Base-by-base conservation (phyloP, 1,140 invertebrate genomes). In the Zaprionus nigranus region DNA sequence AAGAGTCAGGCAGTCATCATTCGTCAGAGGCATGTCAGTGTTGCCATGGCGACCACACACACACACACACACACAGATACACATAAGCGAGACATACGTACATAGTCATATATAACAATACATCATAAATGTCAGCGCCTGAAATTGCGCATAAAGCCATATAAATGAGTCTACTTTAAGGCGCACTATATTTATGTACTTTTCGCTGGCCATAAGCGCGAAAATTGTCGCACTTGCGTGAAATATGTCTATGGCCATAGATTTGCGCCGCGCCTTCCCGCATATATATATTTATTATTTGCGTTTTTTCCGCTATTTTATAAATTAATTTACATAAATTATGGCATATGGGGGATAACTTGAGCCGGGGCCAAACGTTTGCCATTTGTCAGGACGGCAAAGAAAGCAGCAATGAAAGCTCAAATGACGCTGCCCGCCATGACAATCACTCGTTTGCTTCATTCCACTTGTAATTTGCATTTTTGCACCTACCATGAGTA, bases 241-340 rank as follows among this genome's bases (percentile, higher is more conserved):
- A 83, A 80, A 80, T 71, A 84, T 83, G 64, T 88, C 80, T 66
- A 51, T 53, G 59, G 61, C 56, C 66, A 73, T 69, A 62, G 58
- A 65, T 60, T 57, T 58, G 73, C 58, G 59, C 49, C 22, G 59
- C 66, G 49, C 57, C 56, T 30, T 12, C 22, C n/a, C 13, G 30
- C 28, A n/a, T 59, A 43, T 58, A 43, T 58, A 34, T 58, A 43
- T 51, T 46, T 40, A 13, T 40, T 30, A 46, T 43, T 69, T 69
- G 54, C 12, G 22, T 36, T 71, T 62, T 61, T 62, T 63, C 7
- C n/a, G 38, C n/a, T 15, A 22, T 66, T 78, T 90, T 70, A 78
- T 88, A 88, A 90, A 88, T 90, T 88, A 88, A 88, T 88, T 88
- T 88, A 78, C 85, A 88, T 88, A 88, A 88, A 88, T 88, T 88